These are phyloP conservation scores for Nasonia giraulti DNA, from an alignment of 1,140 invertebrate genomes.

Conservation along the genomic window DNA sequence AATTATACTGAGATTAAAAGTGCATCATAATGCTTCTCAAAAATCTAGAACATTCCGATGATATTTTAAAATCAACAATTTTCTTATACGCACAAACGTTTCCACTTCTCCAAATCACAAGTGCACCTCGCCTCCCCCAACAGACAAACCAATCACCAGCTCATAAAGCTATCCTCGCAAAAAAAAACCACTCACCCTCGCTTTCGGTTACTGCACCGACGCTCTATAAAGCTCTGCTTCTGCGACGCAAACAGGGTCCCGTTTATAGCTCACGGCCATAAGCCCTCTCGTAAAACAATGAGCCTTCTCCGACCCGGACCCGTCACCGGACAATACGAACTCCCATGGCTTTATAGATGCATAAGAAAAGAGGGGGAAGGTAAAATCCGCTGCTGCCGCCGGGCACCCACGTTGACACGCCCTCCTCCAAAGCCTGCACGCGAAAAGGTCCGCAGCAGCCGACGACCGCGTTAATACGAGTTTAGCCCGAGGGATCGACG, in stretches of 20 bases:
- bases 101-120: background rate
- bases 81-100: too few relatives aligned
- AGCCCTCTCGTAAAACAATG: background rate
- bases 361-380: background rate
- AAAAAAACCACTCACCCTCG: background rate
- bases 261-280: too few relatives aligned
- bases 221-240: background rate
- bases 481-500: constrained; percentile 22
- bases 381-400: background rate
- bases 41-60: too few relatives aligned
- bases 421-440: constrained; percentile 17
- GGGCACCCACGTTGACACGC: constrained; percentile 22
- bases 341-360: background rate
- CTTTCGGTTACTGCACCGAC: background rate
- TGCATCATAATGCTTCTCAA: too few relatives aligned
- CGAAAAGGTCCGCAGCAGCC: constrained; percentile 11
- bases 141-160: background rate
- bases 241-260: background rate
- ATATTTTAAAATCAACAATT: too few relatives aligned
- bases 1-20: too few relatives aligned
- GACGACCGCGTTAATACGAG: constrained; percentile 22
- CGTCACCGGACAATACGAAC: background rate
- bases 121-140: background rate
- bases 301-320: too few relatives aligned
- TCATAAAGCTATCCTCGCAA: background rate